Base-by-base conservation (phyloP, 2,888 invertebrate species). In the Ceriagrion tenellum region DNA sequence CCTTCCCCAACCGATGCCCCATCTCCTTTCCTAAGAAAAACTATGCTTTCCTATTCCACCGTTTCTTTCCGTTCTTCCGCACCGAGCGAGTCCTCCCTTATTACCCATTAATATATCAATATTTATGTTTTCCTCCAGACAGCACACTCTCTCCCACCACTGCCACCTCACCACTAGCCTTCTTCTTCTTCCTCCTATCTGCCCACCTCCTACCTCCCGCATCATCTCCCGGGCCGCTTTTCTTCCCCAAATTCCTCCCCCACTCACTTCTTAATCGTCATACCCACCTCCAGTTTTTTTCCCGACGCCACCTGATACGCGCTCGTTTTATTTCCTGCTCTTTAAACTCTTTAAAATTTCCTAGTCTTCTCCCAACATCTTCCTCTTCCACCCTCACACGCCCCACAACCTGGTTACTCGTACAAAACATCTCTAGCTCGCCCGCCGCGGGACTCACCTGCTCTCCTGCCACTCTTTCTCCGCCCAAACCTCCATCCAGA, bases 51-150 rank as follows among this genome's bases (percentile, higher is more conserved):
- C 55, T 89, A 26, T 26, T 6, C 55, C 89, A 59, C 20, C n/a
- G 0, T 18, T 55, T 26, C 89, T 18, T 63, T n/a, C 56, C 59
- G 13, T 59, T 1, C 74, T 74, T 81, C 30, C 26, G 16, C 16
- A 81, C 30, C 30, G 35, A 12, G 35, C 16, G 30, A 81, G 81
- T 35, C 81, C 81, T 35, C 81, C 35, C 81, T 81, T 35, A 81
- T 81, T 81, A 81, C 35, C 35, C 81, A 81, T 81, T 81, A 35
- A 81, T 81, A 81, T 81, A 81, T 81, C 81, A 81, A 81, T 81
- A 81, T 81, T 81, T 81, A 81, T 81, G 81, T 35, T 81, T 35
- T 18, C 35, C 35, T 81, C n/a, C 81, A 35, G 35, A 81, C 35
- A 35, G 30, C 35, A 3, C 35, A 26, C 89, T 35, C 88, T 88